phyloP scores from a whole-genome alignment of 2,888 invertebrate species.

The Spodoptera picta region DNA sequence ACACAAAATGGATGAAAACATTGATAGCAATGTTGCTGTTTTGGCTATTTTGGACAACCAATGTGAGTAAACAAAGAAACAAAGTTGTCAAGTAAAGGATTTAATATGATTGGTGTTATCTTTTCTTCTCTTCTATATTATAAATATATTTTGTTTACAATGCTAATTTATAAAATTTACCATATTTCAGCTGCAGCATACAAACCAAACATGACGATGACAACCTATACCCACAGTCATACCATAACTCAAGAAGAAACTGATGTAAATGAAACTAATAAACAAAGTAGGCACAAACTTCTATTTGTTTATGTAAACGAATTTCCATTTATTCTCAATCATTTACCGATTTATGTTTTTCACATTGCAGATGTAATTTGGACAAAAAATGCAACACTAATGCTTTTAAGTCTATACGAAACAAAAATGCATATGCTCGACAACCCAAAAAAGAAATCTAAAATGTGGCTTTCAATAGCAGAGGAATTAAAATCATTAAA shows the following conservation, averaged over 20 bases:
- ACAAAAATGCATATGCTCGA: constrained; percentile 77
- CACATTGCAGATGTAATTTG: constrained; percentile 70
- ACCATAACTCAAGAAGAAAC: constrained; percentile 66
- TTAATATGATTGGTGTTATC: background rate
- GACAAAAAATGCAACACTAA: constrained; percentile 75
- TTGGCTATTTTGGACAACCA: constrained; percentile 75
- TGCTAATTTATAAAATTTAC: background rate
- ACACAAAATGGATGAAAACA: constrained; percentile 72
- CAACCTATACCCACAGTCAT: constrained; percentile 64
- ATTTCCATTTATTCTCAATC: background rate
- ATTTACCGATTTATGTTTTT: background rate
- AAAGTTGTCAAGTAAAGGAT: constrained; percentile 2
- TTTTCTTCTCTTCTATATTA: background rate
- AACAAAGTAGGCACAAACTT: constrained; percentile 69
- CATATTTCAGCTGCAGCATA: constrained; percentile 63
- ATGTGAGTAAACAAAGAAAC: constrained; percentile 63
- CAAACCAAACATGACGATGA: constrained; percentile 66
- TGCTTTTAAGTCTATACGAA: constrained; percentile 76
- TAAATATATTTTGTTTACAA: background rate
- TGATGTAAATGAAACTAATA: constrained; percentile 68
- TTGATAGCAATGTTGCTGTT: constrained; percentile 75
- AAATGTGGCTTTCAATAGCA: constrained; percentile 78
- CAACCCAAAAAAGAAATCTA: constrained; percentile 79
- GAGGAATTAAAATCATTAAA: constrained; percentile 74
- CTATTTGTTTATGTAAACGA: background rate